Evolutionary conservation across 2,888 invertebrate species (phyloP), one percentile per base, ranked within the genome.

Genomic region (Crossocerus cetratus): DNA sequence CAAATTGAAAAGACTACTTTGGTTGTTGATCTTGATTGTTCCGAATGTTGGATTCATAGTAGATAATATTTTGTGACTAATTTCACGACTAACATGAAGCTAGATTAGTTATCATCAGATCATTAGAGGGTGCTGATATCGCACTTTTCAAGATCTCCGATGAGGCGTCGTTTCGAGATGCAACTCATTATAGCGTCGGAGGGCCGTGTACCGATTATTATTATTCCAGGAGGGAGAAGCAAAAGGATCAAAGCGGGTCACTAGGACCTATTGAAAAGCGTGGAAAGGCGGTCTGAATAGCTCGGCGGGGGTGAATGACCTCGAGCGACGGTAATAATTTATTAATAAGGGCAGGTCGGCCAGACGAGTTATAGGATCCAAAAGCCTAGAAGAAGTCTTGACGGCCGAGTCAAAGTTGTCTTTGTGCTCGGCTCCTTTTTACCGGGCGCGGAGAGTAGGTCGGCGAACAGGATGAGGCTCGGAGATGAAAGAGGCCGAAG

Each of bases 271-370:
- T 20, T 4, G 54, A 22, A 13, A 49, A 2, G 11, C 53, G 32
- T 43, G 57, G 18, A 53, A 21, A 59, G 65, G 59, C 42, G 20
- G 49, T 20, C 43, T 23, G 20, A 58, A 71, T 43, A 49, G 56
- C 61, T 71, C 61, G 62, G 56, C 56, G 65, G 62, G 61, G 65
- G 64, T 43, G 64, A 61, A 67, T 67, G 60, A 59, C 66, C 43
- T 60, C 66, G 49, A 63, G 69, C 77, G 65, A 73, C 62, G 73
- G 76, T 77, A 77, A 77, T 74, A 73, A 77, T 77, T 80, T 80
- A 75, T 79, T 79, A 72, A 79, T 74, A 67, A 74, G 69, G 53
- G 69, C 49, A 56, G 45, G 58, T 67, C 61, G 61, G 72, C 57
- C 63, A 14, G 68, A 58, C 55, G 44, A 58, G 70, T 16, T 72